Base-by-base conservation (phyloP, 2,888 invertebrate species). In the Melieria crassipennis region DNA sequence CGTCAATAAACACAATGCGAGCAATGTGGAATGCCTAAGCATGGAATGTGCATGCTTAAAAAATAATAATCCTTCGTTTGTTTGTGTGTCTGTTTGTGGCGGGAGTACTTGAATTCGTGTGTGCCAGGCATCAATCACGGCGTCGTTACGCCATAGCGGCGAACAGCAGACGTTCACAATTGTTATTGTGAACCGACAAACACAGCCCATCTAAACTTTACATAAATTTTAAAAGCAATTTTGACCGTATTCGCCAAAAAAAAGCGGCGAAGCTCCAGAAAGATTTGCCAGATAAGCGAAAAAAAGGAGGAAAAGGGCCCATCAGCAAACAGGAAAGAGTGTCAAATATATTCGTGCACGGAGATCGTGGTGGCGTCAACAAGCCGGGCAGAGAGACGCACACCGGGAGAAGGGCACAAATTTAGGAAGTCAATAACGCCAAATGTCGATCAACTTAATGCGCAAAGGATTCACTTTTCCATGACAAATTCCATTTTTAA, bases 391-490 rank as follows among this genome's bases (percentile, higher is more conserved):
- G 30, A 66, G 16, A 57, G 48, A 60, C 6, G 48, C 45, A 9
- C 9, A 13, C 5, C 11, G 13, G 9, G 9, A 52, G 6, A 7
- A 7, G 11, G 50, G 9, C 9, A 50, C 1, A 52, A 52, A 13
- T n/a, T n/a, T 11, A 52, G 9, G 30, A 57, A 66, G 66, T 66
- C 57, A 66, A 66, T 66, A 66, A 66, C 47, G 65, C 57, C 65
- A 66, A 66, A 66, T 52, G 66, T 66, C 66, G 66, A 66, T 66
- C 66, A 66, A 66, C 46, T 30, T 69, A 69, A 69, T 69, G 69
- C 69, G 69, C 69, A 61, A 69, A 69, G 62, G 69, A 69, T 69
- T 69, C 69, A 69, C 69, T 69, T 69, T 68, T 62, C 70, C 69
- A 74, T 71, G 74, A 73, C 71, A 62, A 75, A 63, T 71, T 71